Evolutionary conservation across 2,888 invertebrate genomes (phyloP).

Genomic region (Agonopterix arenella): DNA sequence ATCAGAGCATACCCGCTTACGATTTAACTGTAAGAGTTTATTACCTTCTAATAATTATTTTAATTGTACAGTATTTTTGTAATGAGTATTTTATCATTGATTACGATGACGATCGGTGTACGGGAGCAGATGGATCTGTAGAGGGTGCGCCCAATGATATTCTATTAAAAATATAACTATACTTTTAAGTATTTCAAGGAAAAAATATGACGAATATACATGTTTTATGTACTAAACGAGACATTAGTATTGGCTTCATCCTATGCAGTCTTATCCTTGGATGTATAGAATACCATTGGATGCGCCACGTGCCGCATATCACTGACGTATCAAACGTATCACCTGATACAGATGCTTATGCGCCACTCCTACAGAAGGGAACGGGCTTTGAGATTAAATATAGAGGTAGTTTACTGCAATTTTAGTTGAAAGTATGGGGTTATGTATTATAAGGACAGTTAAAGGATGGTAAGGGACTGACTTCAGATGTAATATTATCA

Average conservation of each 20-base stretch:
- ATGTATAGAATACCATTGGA: too few species aligned
- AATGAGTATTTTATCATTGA: slow-evolving; percentile 67
- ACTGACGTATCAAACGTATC: too few species aligned
- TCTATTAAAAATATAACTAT: too few species aligned
- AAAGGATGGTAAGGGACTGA: slow-evolving; percentile 64
- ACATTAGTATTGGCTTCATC: too few species aligned
- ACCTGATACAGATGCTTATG: too few species aligned
- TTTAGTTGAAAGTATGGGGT: slow-evolving; percentile 58
- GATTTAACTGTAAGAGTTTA: slow-evolving; percentile 60
- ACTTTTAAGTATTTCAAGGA: too few species aligned
- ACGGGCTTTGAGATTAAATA: slow-evolving; percentile 62
- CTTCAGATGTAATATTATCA: slow-evolving; percentile 67
- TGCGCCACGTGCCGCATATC: too few species aligned
- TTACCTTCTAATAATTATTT: slow-evolving; percentile 68
- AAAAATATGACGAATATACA: too few species aligned
- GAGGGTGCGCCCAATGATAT: background rate
- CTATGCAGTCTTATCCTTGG: too few species aligned
- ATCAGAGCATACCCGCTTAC: slow-evolving; percentile 57
- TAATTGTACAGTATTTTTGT: slow-evolving; percentile 76
- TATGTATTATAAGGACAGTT: slow-evolving; percentile 67
- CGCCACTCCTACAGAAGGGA: background rate
- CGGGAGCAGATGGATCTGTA: slow-evolving; percentile 17
- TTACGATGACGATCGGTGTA: slow-evolving; percentile 32
- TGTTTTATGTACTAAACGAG: too few species aligned
- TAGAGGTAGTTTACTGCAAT: slow-evolving; percentile 65